Base-by-base conservation (phyloP, 2,888 invertebrate genomes). In the Eumerus sabulonum region DNA sequence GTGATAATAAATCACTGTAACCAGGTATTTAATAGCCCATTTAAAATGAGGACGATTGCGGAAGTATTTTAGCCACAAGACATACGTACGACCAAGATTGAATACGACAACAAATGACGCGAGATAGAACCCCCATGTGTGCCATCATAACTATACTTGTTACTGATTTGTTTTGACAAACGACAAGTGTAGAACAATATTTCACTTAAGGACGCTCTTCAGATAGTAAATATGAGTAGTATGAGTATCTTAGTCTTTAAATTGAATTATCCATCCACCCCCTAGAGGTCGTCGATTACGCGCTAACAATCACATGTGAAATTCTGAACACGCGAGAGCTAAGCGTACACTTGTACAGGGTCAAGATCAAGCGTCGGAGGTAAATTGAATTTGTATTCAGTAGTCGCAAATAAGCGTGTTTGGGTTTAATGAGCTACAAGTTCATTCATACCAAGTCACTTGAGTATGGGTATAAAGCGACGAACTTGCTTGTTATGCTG, bases 161-260 rank as follows among this genome's bases (percentile, higher is more conserved):
- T 56, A 27, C 74, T 79, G 74, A 79, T 79, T 70, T 79, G 79
- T 79, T 79, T 53, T 79, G 79, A 76, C 76, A 70, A 70, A 79
- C 79, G 64, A 48, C 50, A 60, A 59, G 60, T 7, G 27, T 54
- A 54, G 48, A 18, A 59, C 59, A 66, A 62, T 77, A 19, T 47
- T 40, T 47, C 72, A 72, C 67, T 76, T 72, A 56, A 67, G 36
- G 13, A 27, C 27, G 27, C 27, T 27, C 27, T 27, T 7, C 7
- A 27, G 27, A 2, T 27, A 27, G 27, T 27, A 27, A 2, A 40
- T 19, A 27, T 17, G 54, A n/a, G 48, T 12, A 16, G 47, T 19
- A 27, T 17, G 54, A n/a, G 48, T 12, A 16, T 38, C 48, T 40
- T 53, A 44, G 35, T 66, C 66, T 38, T 62, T 60, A 7, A 17